Evolutionary conservation across 1,140 invertebrate species (phyloP), one percentile per base, ranked within the genome.

Genomic region (Macrobrachium nipponense): DNA sequence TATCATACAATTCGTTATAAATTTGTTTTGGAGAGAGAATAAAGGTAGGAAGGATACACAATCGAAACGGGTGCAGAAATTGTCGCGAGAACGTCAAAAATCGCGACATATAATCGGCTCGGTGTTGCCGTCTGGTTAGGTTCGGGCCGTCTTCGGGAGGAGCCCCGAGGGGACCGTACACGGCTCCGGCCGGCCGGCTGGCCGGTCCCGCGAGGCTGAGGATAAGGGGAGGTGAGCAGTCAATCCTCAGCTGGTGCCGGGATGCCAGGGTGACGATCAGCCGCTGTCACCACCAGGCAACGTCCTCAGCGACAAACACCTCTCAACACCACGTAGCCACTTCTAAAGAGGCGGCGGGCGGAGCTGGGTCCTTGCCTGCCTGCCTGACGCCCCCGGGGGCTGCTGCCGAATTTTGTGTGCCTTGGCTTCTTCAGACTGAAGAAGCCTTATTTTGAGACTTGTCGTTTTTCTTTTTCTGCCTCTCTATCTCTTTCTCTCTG

Each of bases 221-320:
- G 17, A 43, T 66, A 62, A 80, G 78, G 78, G 73, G 36, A 75
- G 61, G 14, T 68, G 72, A 76, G 73, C 82, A 83, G 82, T 83
- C 82, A 83, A 75, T 83, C 82, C 82, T 83, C 82, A 76, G 73
- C 72, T 72, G n/a, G 72, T 83, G 82, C 59, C 27, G 23, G 72
- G 23, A 70, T 36, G 82, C 72, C 72, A 44, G 72, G 75, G 60
- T 61, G 75, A 75, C 61, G 81, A 43, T 43, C 36, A 70, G 68
- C 18, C 43, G 61, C 82, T 83, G 82, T 83, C 82, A 83, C 72
- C 82, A 83, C 82, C 72, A 62, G 20, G 6, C 20, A 23, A 23
- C 36, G 15, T 36, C 23, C 68, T 70, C 68, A n/a, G 23, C 23
- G 23, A 27, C 68, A 70, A 43, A 17, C 68, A 23, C 68, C 36